Conservation (phyloP, 2,113 vertebrate genomes). For the Alexandromys fortis region DNA sequence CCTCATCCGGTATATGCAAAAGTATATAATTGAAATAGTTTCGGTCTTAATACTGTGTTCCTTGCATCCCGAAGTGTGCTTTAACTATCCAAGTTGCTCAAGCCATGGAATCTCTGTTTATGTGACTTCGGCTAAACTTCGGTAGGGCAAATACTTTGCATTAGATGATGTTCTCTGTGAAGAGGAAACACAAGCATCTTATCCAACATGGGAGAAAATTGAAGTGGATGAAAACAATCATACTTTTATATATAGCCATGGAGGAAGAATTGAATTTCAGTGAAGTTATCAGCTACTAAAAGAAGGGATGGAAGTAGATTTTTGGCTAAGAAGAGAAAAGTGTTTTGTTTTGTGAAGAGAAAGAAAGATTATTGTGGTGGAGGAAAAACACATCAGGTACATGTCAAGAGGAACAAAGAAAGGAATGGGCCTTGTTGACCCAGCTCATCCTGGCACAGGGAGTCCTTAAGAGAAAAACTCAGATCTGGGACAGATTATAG, state of each 20-base stretch:
- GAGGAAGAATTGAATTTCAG: not conserved
- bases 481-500: not conserved
- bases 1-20: not conserved
- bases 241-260: not conserved
- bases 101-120: not conserved
- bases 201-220: not conserved
- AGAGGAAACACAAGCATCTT: not conserved
- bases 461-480: slow-evolving; percentile 4
- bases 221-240: slow-evolving; percentile 4
- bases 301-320: not conserved
- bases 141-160: not conserved
- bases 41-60: not conserved
- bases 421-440: not conserved
- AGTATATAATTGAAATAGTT: not conserved
- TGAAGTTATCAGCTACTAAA: not conserved
- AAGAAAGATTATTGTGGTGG: slow-evolving; percentile 13
- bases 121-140: not conserved
- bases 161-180: not conserved
- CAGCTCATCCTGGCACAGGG: not conserved
- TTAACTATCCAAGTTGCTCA: not conserved
- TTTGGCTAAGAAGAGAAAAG: slow-evolving; percentile 6
- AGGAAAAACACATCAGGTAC: not conserved
- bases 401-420: slow-evolving; percentile 52
- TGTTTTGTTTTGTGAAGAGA: slow-evolving; percentile 21
- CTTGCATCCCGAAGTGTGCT: not conserved